Evolutionary conservation across 1,140 invertebrate genomes (phyloP), one percentile per base, ranked within the genome.

Genomic region (Solenopsis invicta): DNA sequence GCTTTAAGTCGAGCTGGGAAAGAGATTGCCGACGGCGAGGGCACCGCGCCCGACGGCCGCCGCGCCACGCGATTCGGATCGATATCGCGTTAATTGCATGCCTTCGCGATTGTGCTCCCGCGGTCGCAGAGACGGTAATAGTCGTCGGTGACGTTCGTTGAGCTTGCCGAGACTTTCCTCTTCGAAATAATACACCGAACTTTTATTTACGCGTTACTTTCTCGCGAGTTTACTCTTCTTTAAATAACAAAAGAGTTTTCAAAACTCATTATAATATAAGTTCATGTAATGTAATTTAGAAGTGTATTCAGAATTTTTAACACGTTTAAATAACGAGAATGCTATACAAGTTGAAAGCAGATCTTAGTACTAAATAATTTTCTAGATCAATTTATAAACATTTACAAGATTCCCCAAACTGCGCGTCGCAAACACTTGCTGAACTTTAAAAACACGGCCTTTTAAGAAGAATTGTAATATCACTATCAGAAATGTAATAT

Each of bases 31-130:
- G 87, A 85, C 82, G 88, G 88, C 74, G 75, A 76, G 87, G 86
- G 82, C 77, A 67, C 77, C 80, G 76, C 56, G 77, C 56, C 64
- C 82, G 80, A 62, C 54, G 29, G 69, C 61, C 52, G 48, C 71
- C 74, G 80, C 77, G 87, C 78, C 74, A 86, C 75, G 84, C 87
- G 85, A 90, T 90, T 90, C 85, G 77, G 91, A 93, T 93, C 90
- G 88, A 90, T 93, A 93, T 92, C 92, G 61, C 88, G 91, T 93
- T 93, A 93, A 93, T 93, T 93, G 92, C 92, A 88, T 90, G 88
- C 87, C 92, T 87, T 85, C 80, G 86, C 86, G 87, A 92, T 91
- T 89, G 87, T 90, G 89, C 77, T 66, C 48, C 88, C 81, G 89
- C 80, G 80, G 87, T 89, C 69, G 74, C 59, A 66, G 52, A 54